A percentile compares a stretch with the other conserved stretches of the same genome.
Conservation (phyloP, 2,113 vertebrate species). For the Porphyrio hochstetteri region DNA sequence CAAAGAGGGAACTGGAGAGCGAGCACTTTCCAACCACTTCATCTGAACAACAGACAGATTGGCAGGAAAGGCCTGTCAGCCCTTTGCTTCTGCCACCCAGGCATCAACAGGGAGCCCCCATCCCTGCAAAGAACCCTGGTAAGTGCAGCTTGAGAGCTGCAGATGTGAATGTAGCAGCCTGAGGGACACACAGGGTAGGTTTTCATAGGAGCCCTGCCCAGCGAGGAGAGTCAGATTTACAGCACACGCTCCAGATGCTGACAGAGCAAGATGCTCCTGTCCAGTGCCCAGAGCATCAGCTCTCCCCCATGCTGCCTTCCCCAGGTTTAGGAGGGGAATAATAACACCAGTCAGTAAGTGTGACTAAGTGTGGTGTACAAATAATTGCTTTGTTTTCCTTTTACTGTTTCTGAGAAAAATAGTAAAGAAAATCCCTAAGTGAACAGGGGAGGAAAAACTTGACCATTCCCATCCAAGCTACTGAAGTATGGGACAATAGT, state of each 20-base stretch:
- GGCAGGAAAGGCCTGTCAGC: slow-evolving; percentile 36
- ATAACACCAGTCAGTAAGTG: not conserved
- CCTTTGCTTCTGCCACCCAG: not conserved
- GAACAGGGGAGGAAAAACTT: not conserved
- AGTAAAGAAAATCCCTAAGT: rapidly evolving
- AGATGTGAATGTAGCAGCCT: not conserved
- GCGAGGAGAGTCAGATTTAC: not conserved
- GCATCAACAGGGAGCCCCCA: not conserved
- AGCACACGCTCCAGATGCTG: not conserved
- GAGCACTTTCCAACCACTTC: slow-evolving; percentile 53
- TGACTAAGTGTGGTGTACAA: not conserved
- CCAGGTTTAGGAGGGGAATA: not conserved
- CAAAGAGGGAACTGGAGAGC: slow-evolving; percentile 43
- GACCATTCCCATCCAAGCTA: not conserved
- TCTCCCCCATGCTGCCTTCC: not conserved
- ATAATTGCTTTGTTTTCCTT: not conserved
- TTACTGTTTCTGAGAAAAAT: not conserved
- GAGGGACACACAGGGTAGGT: not conserved
- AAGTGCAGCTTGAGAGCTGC: not conserved
- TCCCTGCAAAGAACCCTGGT: not conserved
- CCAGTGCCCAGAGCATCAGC: not conserved
- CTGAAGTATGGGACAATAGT: not conserved
- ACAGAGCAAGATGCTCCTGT: not conserved
- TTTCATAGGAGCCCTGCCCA: not conserved
- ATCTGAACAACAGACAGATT: slow-evolving; percentile 38